Evolutionary conservation across 2,113 vertebrate genomes (phyloP).

Genomic region (Copsychus sechellarum): DNA sequence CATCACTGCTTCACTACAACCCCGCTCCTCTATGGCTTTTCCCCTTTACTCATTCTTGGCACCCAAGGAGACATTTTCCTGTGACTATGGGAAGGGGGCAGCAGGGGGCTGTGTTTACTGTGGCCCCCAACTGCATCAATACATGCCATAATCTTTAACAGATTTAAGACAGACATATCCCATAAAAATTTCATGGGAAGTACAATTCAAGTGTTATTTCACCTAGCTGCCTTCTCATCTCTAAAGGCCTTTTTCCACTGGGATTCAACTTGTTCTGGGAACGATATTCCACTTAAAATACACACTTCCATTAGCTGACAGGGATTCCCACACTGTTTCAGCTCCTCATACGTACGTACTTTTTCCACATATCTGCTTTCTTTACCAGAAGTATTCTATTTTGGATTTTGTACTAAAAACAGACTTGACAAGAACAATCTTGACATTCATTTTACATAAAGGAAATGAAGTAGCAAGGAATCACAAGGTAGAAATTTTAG

Average conservation of each 20-base stretch:
- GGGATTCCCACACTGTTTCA: not conserved
- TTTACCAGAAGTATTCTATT: not conserved
- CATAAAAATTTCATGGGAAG: slow-evolving; percentile 74
- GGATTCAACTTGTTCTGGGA: slow-evolving; percentile 64
- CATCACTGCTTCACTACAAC: not conserved
- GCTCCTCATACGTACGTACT: not conserved
- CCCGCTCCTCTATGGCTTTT: not conserved
- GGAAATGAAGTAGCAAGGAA: slow-evolving; percentile 11
- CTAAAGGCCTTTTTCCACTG: slow-evolving; percentile 61
- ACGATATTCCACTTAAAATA: slow-evolving; percentile 50
- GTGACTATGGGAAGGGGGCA: not conserved
- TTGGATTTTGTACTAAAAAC: slow-evolving; percentile 10
- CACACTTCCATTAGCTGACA: slow-evolving; percentile 63
- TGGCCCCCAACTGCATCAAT: slow-evolving; percentile 23
- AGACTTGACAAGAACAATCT: not conserved
- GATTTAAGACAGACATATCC: slow-evolving; percentile 50
- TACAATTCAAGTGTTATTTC: slow-evolving; percentile 63
- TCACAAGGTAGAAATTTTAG: not conserved
- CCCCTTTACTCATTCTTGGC: not conserved
- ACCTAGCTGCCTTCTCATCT: slow-evolving; percentile 57
- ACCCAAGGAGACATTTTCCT: not conserved
- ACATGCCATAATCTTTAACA: slow-evolving; percentile 41
- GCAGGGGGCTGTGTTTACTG: not conserved
- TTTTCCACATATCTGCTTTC: not conserved
- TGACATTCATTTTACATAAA: slow-evolving; percentile 12